These are phyloP conservation scores for Phrynosoma platyrhinos DNA, from an alignment of 2,113 vertebrate genomes.

Conservation along the genomic window DNA sequence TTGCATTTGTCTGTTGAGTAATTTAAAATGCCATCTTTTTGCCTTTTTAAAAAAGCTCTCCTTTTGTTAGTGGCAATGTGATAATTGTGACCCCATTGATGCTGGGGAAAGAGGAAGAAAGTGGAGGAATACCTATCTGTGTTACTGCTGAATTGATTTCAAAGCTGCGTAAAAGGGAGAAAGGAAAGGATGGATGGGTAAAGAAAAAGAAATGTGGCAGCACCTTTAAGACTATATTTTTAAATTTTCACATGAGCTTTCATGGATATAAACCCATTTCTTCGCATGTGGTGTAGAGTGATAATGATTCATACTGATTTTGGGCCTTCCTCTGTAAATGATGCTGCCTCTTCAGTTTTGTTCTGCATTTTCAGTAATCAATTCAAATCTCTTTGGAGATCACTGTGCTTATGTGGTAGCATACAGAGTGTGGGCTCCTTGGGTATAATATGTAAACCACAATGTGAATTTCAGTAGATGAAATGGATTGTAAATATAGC, in stretches of 20 bases:
- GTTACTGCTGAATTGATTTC: conserved; percentile 24
- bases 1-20: conserved; percentile 46
- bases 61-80: conserved; percentile 20
- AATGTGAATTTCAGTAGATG: conserved; percentile 45
- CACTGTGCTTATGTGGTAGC: conserved; percentile 43
- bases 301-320: conserved; percentile 28
- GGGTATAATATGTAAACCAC: conserved; percentile 26
- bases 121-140: conserved; percentile 8
- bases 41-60: conserved; percentile 36
- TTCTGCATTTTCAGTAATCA: conserved; percentile 40
- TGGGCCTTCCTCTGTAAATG: conserved; percentile 29
- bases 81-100: conserved; percentile 17
- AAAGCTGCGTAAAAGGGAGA: too few species aligned
- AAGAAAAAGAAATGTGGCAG: too few species aligned
- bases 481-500: conserved; percentile 48
- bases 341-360: conserved; percentile 24
- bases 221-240: too few species aligned
- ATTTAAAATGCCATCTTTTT: conserved; percentile 12
- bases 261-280: too few species aligned
- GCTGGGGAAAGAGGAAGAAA: neutral
- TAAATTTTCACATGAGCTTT: too few species aligned
- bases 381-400: conserved; percentile 50
- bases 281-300: too few species aligned
- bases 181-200: too few species aligned
- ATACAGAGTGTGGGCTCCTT: neutral